These are phyloP conservation scores for Argyresthia goedartella DNA, from an alignment of 2,888 invertebrate species.

Conservation along the genomic window DNA sequence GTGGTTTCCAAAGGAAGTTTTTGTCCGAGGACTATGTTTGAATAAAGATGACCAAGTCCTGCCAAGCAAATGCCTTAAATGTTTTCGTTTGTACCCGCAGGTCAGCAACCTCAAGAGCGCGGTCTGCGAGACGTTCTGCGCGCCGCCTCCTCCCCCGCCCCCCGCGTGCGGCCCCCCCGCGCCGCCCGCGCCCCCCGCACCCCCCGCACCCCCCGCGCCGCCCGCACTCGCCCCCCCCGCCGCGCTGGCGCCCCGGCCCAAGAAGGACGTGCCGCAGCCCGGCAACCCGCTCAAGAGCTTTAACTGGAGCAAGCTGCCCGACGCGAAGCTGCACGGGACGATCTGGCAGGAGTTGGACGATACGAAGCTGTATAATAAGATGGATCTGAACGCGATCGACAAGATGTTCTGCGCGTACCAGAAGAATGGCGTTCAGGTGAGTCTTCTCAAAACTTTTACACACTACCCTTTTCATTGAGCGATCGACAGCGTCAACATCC, in stretches of 20 bases:
- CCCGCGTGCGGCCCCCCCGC: constrained; percentile 69
- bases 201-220: constrained; percentile 71
- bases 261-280: constrained; percentile 94
- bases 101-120: constrained; percentile 62
- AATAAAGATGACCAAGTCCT: too few relatives aligned
- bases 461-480: too few relatives aligned
- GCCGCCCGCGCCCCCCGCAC: constrained; percentile 72
- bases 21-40: too few relatives aligned
- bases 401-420: constrained; percentile 96
- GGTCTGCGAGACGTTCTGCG: constrained; percentile 45
- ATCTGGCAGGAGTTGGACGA: constrained; percentile 97
- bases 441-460: too few relatives aligned
- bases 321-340: constrained; percentile 91
- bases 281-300: constrained; percentile 94
- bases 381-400: constrained; percentile 93
- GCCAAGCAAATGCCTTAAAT: too few relatives aligned
- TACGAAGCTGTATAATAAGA: constrained; percentile 88
- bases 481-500: too few relatives aligned
- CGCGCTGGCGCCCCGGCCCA: constrained; percentile 70
- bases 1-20: too few relatives aligned
- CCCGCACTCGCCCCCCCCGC: constrained; percentile 64
- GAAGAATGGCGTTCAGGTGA: constrained; percentile 86
- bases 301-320: constrained; percentile 97
- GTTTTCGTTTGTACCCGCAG: constrained; percentile 24
- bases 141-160: constrained; percentile 58